Percentiles rank a stretch among this genome's conserved stretches.
These are phyloP conservation scores for Passerculus sandwichensis DNA, from an alignment of 2,797 vertebrate species.

Conservation along the genomic window DNA sequence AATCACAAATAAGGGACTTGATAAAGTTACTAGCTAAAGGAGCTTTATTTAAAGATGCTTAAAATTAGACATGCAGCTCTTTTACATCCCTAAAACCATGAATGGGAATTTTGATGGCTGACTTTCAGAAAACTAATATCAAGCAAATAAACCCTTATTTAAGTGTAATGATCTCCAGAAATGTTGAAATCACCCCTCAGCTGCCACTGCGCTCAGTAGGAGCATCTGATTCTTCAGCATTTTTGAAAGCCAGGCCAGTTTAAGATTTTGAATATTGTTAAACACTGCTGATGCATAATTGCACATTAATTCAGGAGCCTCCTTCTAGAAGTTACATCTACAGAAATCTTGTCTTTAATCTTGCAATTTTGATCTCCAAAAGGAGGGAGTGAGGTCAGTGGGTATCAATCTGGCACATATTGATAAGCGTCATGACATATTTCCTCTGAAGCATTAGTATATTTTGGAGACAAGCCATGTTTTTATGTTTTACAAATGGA, in stretches of 20 bases:
- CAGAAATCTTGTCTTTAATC: not conserved
- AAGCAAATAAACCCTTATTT: not conserved
- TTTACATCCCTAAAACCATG: not conserved
- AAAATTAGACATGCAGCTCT: not conserved
- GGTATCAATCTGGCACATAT: not conserved
- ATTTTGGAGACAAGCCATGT: not conserved
- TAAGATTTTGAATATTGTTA: not conserved
- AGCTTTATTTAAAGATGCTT: not conserved
- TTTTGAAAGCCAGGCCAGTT: not conserved
- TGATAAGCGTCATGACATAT: not conserved
- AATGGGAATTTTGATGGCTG: not conserved
- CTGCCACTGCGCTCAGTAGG: not conserved
- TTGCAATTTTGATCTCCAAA: not conserved
- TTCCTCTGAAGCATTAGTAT: not conserved
- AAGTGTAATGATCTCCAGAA: not conserved
- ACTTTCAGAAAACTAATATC: not conserved
- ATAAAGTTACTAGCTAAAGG: not conserved
- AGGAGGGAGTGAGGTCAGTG: not conserved
- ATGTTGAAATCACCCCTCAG: constrained; percentile 14
- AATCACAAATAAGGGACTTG: not conserved
- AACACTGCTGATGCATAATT: not conserved
- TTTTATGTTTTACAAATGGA: not conserved
- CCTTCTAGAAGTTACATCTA: not conserved
- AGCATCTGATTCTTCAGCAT: not conserved
- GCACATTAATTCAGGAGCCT: not conserved